Conservation (phyloP, 2,888 invertebrate species). For the Macrosoma leucophasiata region DNA sequence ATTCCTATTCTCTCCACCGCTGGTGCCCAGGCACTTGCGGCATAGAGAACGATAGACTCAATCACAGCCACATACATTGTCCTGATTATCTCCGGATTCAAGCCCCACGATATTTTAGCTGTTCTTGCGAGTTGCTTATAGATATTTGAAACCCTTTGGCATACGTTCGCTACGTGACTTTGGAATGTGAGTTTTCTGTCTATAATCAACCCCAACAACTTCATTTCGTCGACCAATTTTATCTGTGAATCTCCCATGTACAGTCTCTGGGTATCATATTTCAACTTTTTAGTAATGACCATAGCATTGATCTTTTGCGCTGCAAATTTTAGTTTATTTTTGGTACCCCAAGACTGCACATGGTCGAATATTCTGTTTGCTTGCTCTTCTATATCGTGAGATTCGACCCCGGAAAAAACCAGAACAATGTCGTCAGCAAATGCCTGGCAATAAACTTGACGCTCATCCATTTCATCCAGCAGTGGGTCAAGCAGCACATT, state of each 20-base stretch:
- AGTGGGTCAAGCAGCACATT: no score
- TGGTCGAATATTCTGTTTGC: slow-evolving; percentile 17
- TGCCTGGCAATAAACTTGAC: no score
- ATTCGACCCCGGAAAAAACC: no score
- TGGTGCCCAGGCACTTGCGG: no score
- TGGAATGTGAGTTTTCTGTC: background rate
- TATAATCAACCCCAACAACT: slow-evolving; percentile 7
- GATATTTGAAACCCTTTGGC: background rate
- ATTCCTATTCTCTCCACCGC: no score
- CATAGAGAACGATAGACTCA: no score
- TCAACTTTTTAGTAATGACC: slow-evolving; percentile 3
- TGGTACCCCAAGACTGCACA: slow-evolving; percentile 14
- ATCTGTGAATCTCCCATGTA: slow-evolving; percentile 7
- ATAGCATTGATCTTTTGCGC: slow-evolving; percentile 8
- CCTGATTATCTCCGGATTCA: slow-evolving; percentile 6
- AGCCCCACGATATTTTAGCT: background rate
- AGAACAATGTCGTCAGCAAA: no score
- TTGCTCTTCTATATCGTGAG: slow-evolving; percentile 7
- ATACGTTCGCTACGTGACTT: background rate
- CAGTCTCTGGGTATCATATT: slow-evolving; percentile 4
- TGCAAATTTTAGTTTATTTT: slow-evolving; percentile 11
- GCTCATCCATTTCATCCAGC: no score
- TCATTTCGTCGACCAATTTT: slow-evolving; percentile 3
- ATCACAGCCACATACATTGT: background rate
- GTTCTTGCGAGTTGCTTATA: slow-evolving; percentile 6